Evolutionary conservation across 2,888 invertebrate genomes (phyloP).

Genomic region (Sceliomorpha sp.): DNA sequence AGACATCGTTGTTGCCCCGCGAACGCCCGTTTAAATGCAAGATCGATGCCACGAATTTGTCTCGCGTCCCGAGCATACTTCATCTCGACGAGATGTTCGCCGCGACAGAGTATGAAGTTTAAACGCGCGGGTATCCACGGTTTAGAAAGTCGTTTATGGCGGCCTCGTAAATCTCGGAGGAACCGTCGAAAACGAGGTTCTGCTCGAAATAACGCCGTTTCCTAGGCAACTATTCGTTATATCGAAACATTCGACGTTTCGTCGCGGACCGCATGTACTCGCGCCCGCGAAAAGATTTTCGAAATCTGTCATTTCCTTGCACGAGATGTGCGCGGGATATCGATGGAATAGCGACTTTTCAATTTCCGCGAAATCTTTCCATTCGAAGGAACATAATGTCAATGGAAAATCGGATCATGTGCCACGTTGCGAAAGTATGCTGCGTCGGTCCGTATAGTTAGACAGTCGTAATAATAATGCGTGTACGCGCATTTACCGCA

Average conservation of each 20-base stretch:
- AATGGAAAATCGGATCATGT: conserved; percentile 14
- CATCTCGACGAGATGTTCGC: conserved; percentile 2
- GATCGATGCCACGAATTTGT: too few relatives aligned
- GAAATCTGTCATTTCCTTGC: conserved; percentile 17
- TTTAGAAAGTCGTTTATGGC: conserved; percentile 18
- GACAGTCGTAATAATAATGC: too few relatives aligned
- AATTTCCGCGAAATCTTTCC: conserved; percentile 10
- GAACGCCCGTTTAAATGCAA: too few relatives aligned
- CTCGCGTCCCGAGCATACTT: too few relatives aligned
- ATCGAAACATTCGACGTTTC: conserved; percentile 23
- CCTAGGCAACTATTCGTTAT: conserved; percentile 26
- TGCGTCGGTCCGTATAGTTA: too few relatives aligned
- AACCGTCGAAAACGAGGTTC: conserved; percentile 17
- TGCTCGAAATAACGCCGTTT: conserved; percentile 21
- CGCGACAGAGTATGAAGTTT: conserved; percentile 5
- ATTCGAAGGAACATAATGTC: conserved; percentile 7
- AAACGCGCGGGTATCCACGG: conserved; percentile 7
- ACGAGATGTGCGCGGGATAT: conserved; percentile 7
- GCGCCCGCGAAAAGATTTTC: conserved; percentile 15
- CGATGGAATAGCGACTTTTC: conserved; percentile 14
- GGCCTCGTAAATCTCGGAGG: conserved; percentile 23
- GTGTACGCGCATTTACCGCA: too few relatives aligned
- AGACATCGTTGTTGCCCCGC: too few relatives aligned
- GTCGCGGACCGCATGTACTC: conserved; percentile 6
- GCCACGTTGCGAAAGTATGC: too few relatives aligned